Percentiles rank a stretch among this genome's conserved stretches.
Conservation (phyloP, 2,888 invertebrate genomes). For the Nymphalis polychloros region DNA sequence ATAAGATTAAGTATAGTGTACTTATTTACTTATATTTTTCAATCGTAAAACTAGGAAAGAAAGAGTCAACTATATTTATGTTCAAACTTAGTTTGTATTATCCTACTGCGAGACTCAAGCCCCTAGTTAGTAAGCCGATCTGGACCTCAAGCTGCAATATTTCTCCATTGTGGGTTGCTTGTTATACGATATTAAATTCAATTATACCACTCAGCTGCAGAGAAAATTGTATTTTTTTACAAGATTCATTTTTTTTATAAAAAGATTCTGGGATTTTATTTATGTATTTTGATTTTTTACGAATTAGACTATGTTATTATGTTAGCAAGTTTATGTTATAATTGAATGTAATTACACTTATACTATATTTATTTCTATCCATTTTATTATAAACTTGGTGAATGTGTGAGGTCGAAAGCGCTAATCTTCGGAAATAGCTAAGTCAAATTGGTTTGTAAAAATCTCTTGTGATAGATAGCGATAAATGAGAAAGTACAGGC, state of each 20-base stretch:
- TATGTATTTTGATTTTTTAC: too few species aligned
- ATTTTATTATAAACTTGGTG: too few species aligned
- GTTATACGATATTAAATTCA: conserved; percentile 11
- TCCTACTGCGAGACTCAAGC: not conserved
- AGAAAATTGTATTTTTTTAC: not conserved
- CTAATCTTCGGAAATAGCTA: too few species aligned
- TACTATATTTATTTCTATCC: too few species aligned
- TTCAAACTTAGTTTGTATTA: conserved; percentile 4
- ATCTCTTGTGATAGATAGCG: too few species aligned
- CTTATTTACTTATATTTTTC: not conserved
- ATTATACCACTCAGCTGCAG: not conserved
- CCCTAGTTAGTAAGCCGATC: conserved; percentile 13
- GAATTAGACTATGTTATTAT: too few species aligned
- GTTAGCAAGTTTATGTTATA: too few species aligned
- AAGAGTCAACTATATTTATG: not conserved
- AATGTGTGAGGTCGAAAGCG: too few species aligned
- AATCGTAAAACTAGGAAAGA: not conserved
- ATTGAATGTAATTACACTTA: too few species aligned
- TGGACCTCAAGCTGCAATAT: conserved; percentile 8
- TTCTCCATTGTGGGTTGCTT: conserved; percentile 9
- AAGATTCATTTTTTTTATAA: not conserved
- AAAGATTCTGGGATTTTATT: not conserved
- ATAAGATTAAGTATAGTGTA: not conserved
- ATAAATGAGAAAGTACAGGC: too few species aligned
- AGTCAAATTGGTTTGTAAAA: too few species aligned